Evolutionary conservation across 2,113 vertebrate genomes (phyloP).

Genomic region (Hemichromis elongatus): DNA sequence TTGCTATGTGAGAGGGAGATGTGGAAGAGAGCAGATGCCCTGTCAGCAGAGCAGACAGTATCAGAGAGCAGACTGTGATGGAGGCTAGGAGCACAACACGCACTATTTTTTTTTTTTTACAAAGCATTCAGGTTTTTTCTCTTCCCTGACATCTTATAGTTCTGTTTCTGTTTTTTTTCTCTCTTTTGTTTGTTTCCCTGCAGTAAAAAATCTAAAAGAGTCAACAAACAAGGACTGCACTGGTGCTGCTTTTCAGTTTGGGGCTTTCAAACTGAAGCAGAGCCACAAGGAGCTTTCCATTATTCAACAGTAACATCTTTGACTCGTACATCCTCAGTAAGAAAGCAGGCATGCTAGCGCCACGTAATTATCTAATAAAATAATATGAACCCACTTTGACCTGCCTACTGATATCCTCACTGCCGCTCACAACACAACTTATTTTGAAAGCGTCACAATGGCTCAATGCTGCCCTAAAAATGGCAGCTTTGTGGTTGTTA

Average conservation of each 20-base stretch:
- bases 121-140: background rate
- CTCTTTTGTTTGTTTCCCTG: background rate
- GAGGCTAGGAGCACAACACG: constrained; percentile 5
- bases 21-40: constrained; percentile 21
- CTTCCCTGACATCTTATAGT: background rate
- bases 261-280: constrained; percentile 5
- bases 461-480: constrained; percentile 32
- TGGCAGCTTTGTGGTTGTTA: constrained; percentile 17
- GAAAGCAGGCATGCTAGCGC: background rate
- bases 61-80: constrained; percentile 21
- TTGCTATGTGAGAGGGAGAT: constrained; percentile 1
- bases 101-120: background rate
- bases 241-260: background rate
- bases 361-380: constrained; percentile 8
- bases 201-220: background rate
- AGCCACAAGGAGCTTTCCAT: constrained; percentile 24
- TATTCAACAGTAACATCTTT: constrained; percentile 38
- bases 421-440: background rate
- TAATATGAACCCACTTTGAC: background rate
- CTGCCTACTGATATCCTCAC: background rate
- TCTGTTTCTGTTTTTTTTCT: background rate
- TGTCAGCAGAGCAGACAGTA: constrained; percentile 53
- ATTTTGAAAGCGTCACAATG: background rate
- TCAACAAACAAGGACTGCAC: background rate
- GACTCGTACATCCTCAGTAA: constrained; percentile 4